Evolutionary conservation across 2,113 vertebrate genomes (phyloP), one percentile per base, ranked within the genome.

Genomic region (Nanorana parkeri): DNA sequence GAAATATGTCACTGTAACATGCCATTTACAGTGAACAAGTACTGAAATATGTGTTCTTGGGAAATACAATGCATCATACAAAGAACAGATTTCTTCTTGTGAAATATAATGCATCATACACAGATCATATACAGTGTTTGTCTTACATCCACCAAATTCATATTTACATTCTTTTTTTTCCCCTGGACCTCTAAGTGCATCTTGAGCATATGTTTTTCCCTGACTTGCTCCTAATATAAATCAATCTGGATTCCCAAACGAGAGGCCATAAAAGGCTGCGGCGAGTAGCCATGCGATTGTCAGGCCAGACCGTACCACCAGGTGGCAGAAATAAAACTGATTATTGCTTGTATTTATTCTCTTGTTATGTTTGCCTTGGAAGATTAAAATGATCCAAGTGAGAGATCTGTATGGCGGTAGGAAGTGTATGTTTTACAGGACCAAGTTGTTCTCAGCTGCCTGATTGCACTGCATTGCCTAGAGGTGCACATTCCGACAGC

Each of bases 401-500:
- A 58, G 28, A 56, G 29, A 58, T 60, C n/a, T 68, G 72, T 68
- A n/a, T 11, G 5, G 23, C 16, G 23, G 21, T 55, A 58, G 32
- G 32, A 36, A 6, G 19, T 51, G 41, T 17, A 64, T 41, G 26
- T 26, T n/a, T 60, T 36, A 61, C n/a, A 54, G 63, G 63, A n/a
- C 71, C 47, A 20, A 56, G 29, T 76, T 67, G 60, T 63, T 41
- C 47, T 23, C 75, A 67, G 51, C 10, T 20, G 5, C 19, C 29
- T 36, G 54, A 81, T 84, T 24, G 84, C 83, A 87, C 88, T 85
- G 86, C 76, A 85, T 86, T 47, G 84, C 87, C 85, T 84, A 82
- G 52, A 86, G 87, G 68, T 80, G 88, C 86, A 87, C 89, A 90
- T 89, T 85, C 84, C 81, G 77, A 71, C 72, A 83, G 83, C 77